Evolutionary conservation across 64 coral and sea anemone species (phyloP).

Genomic region (Dendronephthya gigantea): DNA sequence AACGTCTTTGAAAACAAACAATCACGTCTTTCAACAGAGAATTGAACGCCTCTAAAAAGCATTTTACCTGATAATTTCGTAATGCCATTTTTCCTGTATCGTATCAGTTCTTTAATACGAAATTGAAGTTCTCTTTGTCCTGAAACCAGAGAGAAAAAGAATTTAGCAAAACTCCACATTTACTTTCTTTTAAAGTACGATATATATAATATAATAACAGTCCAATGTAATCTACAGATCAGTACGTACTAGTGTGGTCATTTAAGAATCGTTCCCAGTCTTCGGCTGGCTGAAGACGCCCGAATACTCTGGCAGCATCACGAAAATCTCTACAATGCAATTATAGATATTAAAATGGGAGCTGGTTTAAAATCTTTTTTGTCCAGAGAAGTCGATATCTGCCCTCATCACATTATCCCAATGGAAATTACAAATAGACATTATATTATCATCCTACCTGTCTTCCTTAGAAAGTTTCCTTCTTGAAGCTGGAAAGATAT

Average conservation of each 20-base stretch:
- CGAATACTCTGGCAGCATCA: conserved; percentile 80
- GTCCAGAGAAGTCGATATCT: too few relatives aligned
- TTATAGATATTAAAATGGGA: background rate
- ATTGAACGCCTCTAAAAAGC: too few relatives aligned
- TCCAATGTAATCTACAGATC: background rate
- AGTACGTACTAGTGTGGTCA: conserved; percentile 61
- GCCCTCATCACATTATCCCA: too few relatives aligned
- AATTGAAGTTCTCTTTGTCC: conserved; percentile 76
- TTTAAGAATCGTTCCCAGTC: conserved; percentile 94
- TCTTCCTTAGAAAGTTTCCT: background rate
- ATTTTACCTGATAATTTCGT: conserved; percentile 81
- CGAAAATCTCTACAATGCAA: conserved; percentile 63
- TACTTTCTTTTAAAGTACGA: background rate
- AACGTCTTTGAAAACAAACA: background rate
- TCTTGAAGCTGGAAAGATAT: background rate
- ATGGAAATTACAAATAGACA: too few relatives aligned
- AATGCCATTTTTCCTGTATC: conserved; percentile 85
- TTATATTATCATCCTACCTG: too few relatives aligned
- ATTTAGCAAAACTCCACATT: background rate
- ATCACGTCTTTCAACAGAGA: background rate
- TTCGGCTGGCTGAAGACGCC: conserved; percentile 51
- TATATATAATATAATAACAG: background rate
- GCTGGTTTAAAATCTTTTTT: too few relatives aligned
- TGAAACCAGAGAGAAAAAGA: conserved; percentile 21
- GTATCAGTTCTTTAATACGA: conserved; percentile 71